A percentile compares a stretch with the other conserved stretches of the same genome.
Conservation (phyloP, 1,140 invertebrate genomes). For the Wasmannia auropunctata region DNA sequence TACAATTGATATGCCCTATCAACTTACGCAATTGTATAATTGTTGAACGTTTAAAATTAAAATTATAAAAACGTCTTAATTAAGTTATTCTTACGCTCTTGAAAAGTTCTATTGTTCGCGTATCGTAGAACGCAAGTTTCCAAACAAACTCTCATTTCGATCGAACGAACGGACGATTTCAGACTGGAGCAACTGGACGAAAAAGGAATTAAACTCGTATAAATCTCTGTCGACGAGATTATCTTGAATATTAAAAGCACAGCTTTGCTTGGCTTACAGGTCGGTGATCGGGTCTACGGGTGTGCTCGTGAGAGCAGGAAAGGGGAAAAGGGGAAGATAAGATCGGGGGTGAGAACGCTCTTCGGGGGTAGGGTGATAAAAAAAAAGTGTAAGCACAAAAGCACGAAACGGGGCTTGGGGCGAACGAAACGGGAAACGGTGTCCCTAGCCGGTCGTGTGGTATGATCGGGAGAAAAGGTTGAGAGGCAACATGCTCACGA, state of each 20-base stretch:
- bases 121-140: background rate
- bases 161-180: background rate
- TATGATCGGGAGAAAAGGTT: constrained; percentile 75
- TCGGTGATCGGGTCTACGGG: constrained; percentile 65
- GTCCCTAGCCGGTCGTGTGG: constrained; percentile 62
- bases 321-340: constrained; percentile 42
- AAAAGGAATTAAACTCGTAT: background rate
- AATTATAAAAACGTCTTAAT: too few species aligned
- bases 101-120: background rate
- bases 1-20: constrained; percentile 15
- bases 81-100: too few species aligned
- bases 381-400: background rate
- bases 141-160: constrained; percentile 2
- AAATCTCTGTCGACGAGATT: constrained; percentile 48
- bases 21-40: constrained; percentile 21
- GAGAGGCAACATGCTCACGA: constrained; percentile 86
- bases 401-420: background rate
- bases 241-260: constrained; percentile 57
- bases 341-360: constrained; percentile 18
- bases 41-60: background rate
- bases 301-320: constrained; percentile 54
- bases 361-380: constrained; percentile 50
- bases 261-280: constrained; percentile 79
- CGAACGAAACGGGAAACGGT: constrained; percentile 59
- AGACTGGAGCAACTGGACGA: background rate